phyloP scores from a whole-genome alignment of 2,888 invertebrate genomes.

The Fragum sueziense region DNA sequence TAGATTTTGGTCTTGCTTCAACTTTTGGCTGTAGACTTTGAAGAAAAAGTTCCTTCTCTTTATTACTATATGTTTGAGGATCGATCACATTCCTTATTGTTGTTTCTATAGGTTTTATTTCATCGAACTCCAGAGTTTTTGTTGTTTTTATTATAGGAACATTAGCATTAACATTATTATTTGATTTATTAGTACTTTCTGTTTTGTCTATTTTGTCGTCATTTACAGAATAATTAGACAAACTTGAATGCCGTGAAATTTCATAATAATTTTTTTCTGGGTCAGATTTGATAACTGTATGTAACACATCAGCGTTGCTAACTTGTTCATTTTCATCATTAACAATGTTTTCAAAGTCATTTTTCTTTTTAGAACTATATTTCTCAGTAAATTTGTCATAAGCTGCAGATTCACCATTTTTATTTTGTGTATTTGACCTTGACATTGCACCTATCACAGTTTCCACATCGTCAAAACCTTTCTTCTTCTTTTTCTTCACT shows the following conservation, averaged over 20 bases:
- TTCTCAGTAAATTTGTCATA: slow-evolving; percentile 30
- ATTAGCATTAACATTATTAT: neutral
- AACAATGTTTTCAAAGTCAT: neutral
- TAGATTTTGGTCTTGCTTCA: slow-evolving; percentile 40
- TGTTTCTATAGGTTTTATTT: slow-evolving; percentile 61
- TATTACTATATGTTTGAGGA: slow-evolving; percentile 40
- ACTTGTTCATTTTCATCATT: neutral
- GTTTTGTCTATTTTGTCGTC: slow-evolving; percentile 9
- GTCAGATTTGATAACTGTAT: slow-evolving; percentile 63
- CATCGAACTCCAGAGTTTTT: slow-evolving; percentile 66
- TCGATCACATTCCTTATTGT: slow-evolving; percentile 62
- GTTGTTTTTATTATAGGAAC: slow-evolving; percentile 63
- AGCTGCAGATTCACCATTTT: neutral
- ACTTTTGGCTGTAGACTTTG: slow-evolving; percentile 40
- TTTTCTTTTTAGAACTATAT: slow-evolving; percentile 8
- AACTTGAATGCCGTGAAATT: slow-evolving; percentile 58
- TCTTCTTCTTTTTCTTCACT: slow-evolving; percentile 35
- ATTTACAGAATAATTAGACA: slow-evolving; percentile 34
- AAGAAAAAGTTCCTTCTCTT: slow-evolving; percentile 54
- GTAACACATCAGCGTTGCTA: neutral
- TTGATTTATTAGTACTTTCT: slow-evolving; percentile 9
- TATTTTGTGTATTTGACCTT: neutral
- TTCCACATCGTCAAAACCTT: slow-evolving; percentile 60
- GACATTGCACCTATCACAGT: slow-evolving; percentile 66
- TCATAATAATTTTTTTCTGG: slow-evolving; percentile 68